phyloP scores from a whole-genome alignment of 2,797 vertebrate species.

The Carduelis carduelis region DNA sequence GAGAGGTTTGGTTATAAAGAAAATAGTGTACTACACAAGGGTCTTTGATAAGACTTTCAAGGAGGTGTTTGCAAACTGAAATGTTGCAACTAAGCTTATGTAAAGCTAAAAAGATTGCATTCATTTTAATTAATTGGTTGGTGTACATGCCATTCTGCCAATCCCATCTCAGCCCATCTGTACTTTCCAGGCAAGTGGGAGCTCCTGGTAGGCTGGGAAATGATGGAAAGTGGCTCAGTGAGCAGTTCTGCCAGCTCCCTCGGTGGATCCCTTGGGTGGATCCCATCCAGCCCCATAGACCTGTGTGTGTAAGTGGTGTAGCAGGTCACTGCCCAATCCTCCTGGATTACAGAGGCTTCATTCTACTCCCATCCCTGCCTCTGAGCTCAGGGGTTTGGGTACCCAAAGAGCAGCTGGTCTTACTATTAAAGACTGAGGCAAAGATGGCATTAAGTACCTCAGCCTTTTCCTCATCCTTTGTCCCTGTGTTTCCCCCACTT shows the following conservation, averaged over 20 bases:
- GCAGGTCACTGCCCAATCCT: background rate
- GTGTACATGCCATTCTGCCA: background rate
- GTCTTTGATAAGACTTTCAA: background rate
- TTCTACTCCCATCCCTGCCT: background rate
- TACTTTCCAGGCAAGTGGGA: background rate
- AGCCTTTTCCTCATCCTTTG: background rate
- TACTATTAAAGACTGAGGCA: background rate
- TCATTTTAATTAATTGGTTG: slow-evolving; percentile 46
- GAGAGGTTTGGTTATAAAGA: background rate
- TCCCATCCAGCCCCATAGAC: background rate
- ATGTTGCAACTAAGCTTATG: slow-evolving; percentile 46
- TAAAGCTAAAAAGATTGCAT: slow-evolving; percentile 33
- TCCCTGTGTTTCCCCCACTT: background rate
- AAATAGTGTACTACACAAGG: background rate
- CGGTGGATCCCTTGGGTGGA: background rate
- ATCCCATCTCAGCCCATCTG: background rate
- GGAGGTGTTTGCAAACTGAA: slow-evolving; percentile 23
- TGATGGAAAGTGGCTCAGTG: background rate
- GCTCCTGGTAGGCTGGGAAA: background rate
- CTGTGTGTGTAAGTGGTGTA: background rate
- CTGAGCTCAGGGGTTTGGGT: background rate
- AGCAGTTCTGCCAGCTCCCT: background rate
- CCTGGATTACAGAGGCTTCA: background rate
- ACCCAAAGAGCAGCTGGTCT: background rate
- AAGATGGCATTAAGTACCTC: background rate